Evolutionary conservation across 1,140 invertebrate genomes (phyloP).

Genomic region (Mylabris phalerata): DNA sequence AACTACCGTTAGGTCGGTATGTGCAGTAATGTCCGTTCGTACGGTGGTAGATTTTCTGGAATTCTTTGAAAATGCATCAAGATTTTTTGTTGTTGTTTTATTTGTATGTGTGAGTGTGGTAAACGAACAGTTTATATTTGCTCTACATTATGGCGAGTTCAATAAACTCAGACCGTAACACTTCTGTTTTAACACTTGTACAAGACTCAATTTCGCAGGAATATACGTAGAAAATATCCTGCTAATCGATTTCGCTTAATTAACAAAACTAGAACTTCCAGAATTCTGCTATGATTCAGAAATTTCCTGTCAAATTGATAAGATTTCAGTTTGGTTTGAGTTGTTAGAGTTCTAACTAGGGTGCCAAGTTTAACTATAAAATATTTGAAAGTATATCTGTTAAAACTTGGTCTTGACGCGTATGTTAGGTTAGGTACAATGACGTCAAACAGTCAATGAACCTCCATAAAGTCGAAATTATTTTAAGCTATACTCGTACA

Average conservation of each 20-base stretch:
- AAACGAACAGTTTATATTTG: slow-evolving; percentile 1
- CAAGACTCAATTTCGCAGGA: slow-evolving; percentile 14
- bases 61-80: not conserved
- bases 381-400: slow-evolving; percentile 19
- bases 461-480: slow-evolving; percentile 9
- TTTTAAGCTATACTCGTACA: slow-evolving; percentile 17
- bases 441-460: slow-evolving; percentile 25
- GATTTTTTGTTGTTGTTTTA: too few relatives aligned
- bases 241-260: too few relatives aligned
- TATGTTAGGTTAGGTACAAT: slow-evolving; percentile 24
- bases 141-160: slow-evolving; percentile 24
- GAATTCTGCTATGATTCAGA: too few relatives aligned
- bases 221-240: too few relatives aligned
- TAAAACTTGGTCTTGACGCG: slow-evolving; percentile 11
- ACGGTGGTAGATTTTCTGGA: not conserved
- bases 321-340: too few relatives aligned
- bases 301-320: too few relatives aligned
- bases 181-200: slow-evolving; percentile 21
- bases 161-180: slow-evolving; percentile 23
- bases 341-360: not conserved
- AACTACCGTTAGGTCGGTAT: too few relatives aligned
- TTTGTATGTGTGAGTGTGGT: too few relatives aligned
- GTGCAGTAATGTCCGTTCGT: not conserved
- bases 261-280: too few relatives aligned
- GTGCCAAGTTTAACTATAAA: slow-evolving; percentile 11